These are phyloP conservation scores for Ceryle rudis DNA, from an alignment of 2,797 vertebrate species.

Conservation along the genomic window DNA sequence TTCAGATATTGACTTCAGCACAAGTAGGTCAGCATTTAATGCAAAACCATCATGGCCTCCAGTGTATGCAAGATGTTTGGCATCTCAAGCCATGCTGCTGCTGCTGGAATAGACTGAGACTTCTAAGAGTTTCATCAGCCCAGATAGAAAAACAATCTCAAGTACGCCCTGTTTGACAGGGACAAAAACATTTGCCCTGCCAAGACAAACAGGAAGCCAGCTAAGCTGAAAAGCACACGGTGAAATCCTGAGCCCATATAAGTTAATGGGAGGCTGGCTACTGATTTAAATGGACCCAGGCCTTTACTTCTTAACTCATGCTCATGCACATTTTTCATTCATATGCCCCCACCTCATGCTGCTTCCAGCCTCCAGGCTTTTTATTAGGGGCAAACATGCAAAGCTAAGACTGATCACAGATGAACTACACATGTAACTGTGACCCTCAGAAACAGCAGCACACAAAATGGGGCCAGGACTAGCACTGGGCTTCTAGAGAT, in stretches of 20 bases:
- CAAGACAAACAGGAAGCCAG: background rate
- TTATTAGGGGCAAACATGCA: background rate
- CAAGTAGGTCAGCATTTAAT: background rate
- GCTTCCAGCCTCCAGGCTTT: background rate
- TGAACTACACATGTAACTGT: background rate
- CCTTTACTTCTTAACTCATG: background rate
- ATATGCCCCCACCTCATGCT: background rate
- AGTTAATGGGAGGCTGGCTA: background rate
- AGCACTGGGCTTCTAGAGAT: accelerated
- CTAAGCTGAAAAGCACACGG: background rate
- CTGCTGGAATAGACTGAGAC: background rate
- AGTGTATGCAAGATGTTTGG: background rate
- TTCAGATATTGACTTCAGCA: background rate
- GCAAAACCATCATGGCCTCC: background rate
- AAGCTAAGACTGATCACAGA: background rate
- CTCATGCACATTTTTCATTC: background rate
- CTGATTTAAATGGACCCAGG: background rate
- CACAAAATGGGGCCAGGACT: background rate
- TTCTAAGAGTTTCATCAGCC: background rate
- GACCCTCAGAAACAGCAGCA: background rate
- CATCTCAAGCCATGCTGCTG: background rate
- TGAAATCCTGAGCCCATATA: background rate
- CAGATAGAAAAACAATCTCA: background rate
- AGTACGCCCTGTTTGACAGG: background rate
- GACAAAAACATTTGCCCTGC: conserved; percentile 23